phyloP scores from a whole-genome alignment of 2,113 vertebrate genomes.

The Miniopterus natalensis region DNA sequence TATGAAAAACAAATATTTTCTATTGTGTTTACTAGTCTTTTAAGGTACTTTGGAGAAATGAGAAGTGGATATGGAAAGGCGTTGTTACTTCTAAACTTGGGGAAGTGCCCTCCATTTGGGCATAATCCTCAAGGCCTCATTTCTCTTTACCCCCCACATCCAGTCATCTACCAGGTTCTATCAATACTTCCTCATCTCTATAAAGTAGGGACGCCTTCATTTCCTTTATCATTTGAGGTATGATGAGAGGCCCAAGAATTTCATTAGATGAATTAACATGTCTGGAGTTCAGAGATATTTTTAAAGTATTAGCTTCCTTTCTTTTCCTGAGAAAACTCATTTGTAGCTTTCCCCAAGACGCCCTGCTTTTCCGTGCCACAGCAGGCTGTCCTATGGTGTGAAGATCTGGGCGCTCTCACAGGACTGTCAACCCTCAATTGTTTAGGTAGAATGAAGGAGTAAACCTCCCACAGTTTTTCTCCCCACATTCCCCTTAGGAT shows the following conservation, averaged over 20 bases:
- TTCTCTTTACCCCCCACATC: not conserved
- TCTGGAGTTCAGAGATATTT: not conserved
- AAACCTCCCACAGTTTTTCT: not conserved
- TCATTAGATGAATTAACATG: not conserved
- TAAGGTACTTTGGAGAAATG: not conserved
- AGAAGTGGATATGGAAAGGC: not conserved
- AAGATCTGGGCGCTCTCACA: not conserved
- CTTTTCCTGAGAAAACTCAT: slow-evolving; percentile 41
- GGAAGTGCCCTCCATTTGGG: not conserved
- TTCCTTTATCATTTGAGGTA: not conserved
- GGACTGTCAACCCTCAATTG: not conserved
- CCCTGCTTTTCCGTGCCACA: not conserved
- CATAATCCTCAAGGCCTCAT: not conserved
- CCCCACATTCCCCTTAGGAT: not conserved
- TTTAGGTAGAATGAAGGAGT: not conserved
- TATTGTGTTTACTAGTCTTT: not conserved
- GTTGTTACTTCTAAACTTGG: slow-evolving; percentile 27
- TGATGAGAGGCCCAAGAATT: not conserved
- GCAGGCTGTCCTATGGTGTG: not conserved
- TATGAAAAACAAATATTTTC: slow-evolving; percentile 11
- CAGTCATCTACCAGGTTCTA: not conserved
- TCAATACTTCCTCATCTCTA: not conserved
- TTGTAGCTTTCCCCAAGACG: not conserved
- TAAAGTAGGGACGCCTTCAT: not conserved
- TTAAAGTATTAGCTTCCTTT: not conserved